Evolutionary conservation across 2,888 invertebrate genomes (phyloP).

Genomic region (Apotomis betuletana): DNA sequence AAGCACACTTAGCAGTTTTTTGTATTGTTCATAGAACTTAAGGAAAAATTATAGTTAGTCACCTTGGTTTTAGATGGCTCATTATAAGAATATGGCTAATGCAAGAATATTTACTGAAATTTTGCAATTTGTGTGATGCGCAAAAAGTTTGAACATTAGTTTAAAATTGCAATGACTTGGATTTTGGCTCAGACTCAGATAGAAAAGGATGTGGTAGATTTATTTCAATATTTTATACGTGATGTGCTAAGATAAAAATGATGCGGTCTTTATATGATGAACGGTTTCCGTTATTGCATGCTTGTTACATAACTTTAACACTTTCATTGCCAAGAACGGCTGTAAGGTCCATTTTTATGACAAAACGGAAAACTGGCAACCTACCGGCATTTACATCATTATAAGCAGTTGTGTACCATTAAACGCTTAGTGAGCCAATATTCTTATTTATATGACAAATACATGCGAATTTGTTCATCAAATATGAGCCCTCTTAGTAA

Average conservation of each 20-base stretch:
- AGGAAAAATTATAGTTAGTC: slow-evolving; percentile 24
- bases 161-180: slow-evolving; percentile 14
- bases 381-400: neutral
- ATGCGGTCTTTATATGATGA: slow-evolving; percentile 4
- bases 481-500: too few relatives aligned
- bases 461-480: too few relatives aligned
- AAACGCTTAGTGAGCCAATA: neutral
- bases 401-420: neutral
- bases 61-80: slow-evolving; percentile 33
- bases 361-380: neutral
- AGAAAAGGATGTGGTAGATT: slow-evolving; percentile 20
- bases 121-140: slow-evolving; percentile 28
- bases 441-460: neutral
- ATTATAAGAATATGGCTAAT: slow-evolving; percentile 31
- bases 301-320: neutral
- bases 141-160: slow-evolving; percentile 28
- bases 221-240: slow-evolving; percentile 27
- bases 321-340: neutral
- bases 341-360: neutral
- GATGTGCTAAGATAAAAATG: slow-evolving; percentile 26
- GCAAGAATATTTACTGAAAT: slow-evolving; percentile 25
- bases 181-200: slow-evolving; percentile 1
- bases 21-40: slow-evolving; percentile 19
- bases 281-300: slow-evolving; percentile 16
- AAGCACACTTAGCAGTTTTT: slow-evolving; percentile 8